These are phyloP conservation scores for Palythoa caribaeorum DNA, from an alignment of 92 coral and sea anemone species.

Conservation along the genomic window DNA sequence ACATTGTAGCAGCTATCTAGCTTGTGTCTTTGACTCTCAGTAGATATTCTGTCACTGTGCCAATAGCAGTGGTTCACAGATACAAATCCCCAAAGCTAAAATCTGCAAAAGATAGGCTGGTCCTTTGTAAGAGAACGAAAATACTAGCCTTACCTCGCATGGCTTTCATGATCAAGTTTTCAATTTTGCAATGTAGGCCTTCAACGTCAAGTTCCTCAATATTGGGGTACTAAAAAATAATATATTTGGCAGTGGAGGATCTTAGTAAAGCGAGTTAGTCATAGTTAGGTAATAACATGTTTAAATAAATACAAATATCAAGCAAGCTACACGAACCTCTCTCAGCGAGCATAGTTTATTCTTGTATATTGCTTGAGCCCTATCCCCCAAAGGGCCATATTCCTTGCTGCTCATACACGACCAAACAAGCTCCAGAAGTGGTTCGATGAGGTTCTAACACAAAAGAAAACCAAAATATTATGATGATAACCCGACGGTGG, in stretches of 20 bases:
- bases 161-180: slow-evolving; percentile 71
- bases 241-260: neutral
- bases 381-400: slow-evolving; percentile 83
- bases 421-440: slow-evolving; percentile 81
- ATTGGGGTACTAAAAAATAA: slow-evolving; percentile 74
- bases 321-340: slow-evolving; percentile 72
- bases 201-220: slow-evolving; percentile 61
- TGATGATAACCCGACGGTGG: neutral
- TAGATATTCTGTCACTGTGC: too few species aligned
- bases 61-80: too few species aligned
- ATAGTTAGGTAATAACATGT: neutral
- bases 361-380: slow-evolving; percentile 86
- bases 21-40: too few species aligned
- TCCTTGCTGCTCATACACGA: slow-evolving; percentile 79
- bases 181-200: slow-evolving; percentile 72
- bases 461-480: neutral
- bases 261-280: neutral
- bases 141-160: slow-evolving; percentile 68
- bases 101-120: neutral
- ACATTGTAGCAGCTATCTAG: too few species aligned
- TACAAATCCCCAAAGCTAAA: neutral
- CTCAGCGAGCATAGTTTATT: slow-evolving; percentile 82
- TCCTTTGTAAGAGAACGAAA: neutral
- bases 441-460: slow-evolving; percentile 82
- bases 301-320: neutral